Evolutionary conservation across 2,113 vertebrate species (phyloP).

Genomic region (Pygathrix nemaeus): DNA sequence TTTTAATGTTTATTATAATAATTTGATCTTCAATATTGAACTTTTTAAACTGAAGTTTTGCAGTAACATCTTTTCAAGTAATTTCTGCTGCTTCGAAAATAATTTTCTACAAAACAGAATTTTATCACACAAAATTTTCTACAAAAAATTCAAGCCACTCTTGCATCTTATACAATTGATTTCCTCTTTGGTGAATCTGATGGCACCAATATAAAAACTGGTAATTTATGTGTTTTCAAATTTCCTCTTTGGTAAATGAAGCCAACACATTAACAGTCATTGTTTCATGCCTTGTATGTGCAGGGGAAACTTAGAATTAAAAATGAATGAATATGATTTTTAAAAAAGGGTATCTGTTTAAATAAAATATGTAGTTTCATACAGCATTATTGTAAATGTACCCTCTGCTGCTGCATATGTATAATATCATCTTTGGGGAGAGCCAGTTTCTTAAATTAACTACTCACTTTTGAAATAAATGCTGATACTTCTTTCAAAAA

Average conservation of each 20-base stretch:
- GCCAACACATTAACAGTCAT: neutral
- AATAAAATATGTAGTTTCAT: neutral
- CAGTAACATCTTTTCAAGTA: neutral
- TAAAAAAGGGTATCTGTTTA: neutral
- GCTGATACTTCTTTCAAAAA: neutral
- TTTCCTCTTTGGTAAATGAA: neutral
- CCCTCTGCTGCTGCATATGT: neutral
- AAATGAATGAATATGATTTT: neutral
- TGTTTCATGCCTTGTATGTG: neutral
- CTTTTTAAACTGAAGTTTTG: neutral
- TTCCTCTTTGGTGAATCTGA: neutral
- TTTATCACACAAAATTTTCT: neutral
- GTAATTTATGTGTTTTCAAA: neutral
- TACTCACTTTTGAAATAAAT: neutral
- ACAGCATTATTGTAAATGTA: neutral
- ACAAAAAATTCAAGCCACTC: neutral
- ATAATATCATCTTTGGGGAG: neutral
- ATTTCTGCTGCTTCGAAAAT: neutral
- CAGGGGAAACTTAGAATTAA: neutral
- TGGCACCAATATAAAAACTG: neutral
- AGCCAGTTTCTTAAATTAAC: neutral
- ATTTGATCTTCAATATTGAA: neutral
- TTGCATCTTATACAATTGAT: neutral
- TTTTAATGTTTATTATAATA: neutral
- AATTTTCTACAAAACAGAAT: too few relatives aligned